Conservation (phyloP, 2,113 vertebrate species). For the Anarhynchus alexandrinus region DNA sequence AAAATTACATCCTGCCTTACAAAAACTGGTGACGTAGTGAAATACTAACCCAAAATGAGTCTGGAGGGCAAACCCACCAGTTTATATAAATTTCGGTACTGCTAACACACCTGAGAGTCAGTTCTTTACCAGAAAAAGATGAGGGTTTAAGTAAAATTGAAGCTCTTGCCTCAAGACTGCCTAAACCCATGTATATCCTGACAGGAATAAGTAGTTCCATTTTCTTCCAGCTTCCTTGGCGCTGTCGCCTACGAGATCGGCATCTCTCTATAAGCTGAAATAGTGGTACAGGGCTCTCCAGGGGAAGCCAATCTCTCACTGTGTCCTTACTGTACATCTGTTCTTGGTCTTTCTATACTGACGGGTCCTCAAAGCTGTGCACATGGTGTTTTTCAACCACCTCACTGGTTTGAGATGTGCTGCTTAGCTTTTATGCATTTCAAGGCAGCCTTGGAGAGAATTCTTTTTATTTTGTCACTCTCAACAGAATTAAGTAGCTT, state of each 20-base stretch:
- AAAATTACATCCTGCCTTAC: background rate
- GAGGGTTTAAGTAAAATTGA: background rate
- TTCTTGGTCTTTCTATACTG: background rate
- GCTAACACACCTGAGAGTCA: background rate
- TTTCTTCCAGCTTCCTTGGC: background rate
- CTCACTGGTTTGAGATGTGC: background rate
- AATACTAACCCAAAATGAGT: background rate
- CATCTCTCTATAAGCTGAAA: background rate
- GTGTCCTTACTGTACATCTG: background rate
- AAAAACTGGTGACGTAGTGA: background rate
- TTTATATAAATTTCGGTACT: background rate
- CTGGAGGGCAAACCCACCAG: background rate
- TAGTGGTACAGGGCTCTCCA: background rate
- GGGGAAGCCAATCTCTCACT: background rate
- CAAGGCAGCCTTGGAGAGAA: background rate
- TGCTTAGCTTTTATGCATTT: background rate
- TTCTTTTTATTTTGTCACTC: background rate
- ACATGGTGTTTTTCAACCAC: rapidly evolving
- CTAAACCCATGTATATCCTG: background rate
- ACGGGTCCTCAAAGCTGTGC: background rate
- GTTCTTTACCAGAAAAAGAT: background rate
- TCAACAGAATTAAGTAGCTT: background rate
- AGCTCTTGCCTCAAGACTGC: background rate
- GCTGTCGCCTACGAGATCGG: rapidly evolving
- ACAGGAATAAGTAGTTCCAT: background rate